These are phyloP conservation scores for Lates japonicus DNA, from an alignment of 2,797 vertebrate species.

Conservation along the genomic window DNA sequence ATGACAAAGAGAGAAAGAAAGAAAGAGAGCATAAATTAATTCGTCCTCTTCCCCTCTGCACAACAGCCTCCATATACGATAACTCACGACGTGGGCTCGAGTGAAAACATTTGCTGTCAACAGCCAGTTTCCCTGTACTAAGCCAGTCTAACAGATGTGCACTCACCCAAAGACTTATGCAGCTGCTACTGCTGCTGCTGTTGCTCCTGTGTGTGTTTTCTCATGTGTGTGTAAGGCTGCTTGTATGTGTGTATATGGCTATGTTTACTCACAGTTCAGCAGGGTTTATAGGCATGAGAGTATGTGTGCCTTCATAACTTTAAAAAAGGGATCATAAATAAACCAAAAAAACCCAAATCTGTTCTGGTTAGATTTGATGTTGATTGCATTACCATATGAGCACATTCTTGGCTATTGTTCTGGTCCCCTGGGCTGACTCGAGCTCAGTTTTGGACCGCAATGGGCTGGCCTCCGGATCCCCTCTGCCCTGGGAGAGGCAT, in stretches of 20 bases:
- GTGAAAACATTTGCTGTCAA: slow-evolving; percentile 79
- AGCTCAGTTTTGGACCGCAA: slow-evolving; percentile 57
- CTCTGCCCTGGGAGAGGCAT: slow-evolving; percentile 64
- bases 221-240: slow-evolving; percentile 26
- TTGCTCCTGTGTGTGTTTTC: slow-evolving; percentile 47
- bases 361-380: slow-evolving; percentile 71
- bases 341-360: slow-evolving; percentile 51
- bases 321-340: slow-evolving; percentile 48
- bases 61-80: slow-evolving; percentile 58
- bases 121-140: slow-evolving; percentile 69
- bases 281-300: slow-evolving; percentile 61
- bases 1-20: slow-evolving; percentile 12
- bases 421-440: slow-evolving; percentile 68
- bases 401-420: slow-evolving; percentile 80
- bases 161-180: slow-evolving; percentile 75
- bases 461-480: slow-evolving; percentile 61
- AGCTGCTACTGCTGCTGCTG: slow-evolving; percentile 71
- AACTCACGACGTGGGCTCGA: slow-evolving; percentile 68
- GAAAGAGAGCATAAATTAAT: slow-evolving; percentile 42
- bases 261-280: slow-evolving; percentile 57
- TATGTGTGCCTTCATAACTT: slow-evolving; percentile 53
- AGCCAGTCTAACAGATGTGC: slow-evolving; percentile 81
- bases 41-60: slow-evolving; percentile 28
- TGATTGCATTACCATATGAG: slow-evolving; percentile 80
- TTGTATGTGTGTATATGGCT: slow-evolving; percentile 15